Percentiles rank a stretch among this genome's conserved stretches.
phyloP scores from a whole-genome alignment of 2,888 invertebrate species.

The Parapristionchus giblindavisi region DNA sequence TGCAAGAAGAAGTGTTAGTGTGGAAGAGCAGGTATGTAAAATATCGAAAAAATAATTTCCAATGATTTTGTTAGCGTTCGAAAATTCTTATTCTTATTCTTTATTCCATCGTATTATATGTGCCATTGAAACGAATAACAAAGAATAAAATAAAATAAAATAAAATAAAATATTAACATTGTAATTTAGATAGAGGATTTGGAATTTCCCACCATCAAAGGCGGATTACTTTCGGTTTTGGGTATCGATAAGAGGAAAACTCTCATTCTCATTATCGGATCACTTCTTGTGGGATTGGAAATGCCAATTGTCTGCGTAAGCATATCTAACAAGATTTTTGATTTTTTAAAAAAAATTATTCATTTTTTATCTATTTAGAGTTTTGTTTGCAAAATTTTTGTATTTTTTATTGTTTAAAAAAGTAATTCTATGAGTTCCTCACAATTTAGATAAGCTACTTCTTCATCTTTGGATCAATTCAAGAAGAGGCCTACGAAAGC shows the following conservation, averaged over 20 bases:
- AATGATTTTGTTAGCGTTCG: too few species aligned
- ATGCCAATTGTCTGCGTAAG: conserved; percentile 2
- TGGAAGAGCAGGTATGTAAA: too few species aligned
- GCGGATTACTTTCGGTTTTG: not conserved
- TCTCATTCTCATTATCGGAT: not conserved
- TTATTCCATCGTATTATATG: too few species aligned
- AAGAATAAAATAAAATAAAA: too few species aligned
- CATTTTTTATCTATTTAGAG: too few species aligned
- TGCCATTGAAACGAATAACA: too few species aligned
- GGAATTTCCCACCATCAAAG: not conserved
- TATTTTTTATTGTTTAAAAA: not conserved
- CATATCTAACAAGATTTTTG: too few species aligned
- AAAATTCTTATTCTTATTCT: not conserved
- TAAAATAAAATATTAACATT: too few species aligned
- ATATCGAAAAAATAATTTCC: too few species aligned
- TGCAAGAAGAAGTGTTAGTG: too few species aligned
- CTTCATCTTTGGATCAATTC: conserved; percentile 2
- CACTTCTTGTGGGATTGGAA: conserved; percentile 4
- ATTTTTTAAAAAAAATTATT: too few species aligned
- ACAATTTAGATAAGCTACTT: not conserved
- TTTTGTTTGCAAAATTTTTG: too few species aligned
- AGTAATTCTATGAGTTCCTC: not conserved
- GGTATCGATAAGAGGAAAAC: not conserved
- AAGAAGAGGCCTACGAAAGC: not conserved
- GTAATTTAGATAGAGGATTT: not conserved